Evolutionary conservation across 2,113 vertebrate genomes (phyloP).

Genomic region (Labrus mixtus): DNA sequence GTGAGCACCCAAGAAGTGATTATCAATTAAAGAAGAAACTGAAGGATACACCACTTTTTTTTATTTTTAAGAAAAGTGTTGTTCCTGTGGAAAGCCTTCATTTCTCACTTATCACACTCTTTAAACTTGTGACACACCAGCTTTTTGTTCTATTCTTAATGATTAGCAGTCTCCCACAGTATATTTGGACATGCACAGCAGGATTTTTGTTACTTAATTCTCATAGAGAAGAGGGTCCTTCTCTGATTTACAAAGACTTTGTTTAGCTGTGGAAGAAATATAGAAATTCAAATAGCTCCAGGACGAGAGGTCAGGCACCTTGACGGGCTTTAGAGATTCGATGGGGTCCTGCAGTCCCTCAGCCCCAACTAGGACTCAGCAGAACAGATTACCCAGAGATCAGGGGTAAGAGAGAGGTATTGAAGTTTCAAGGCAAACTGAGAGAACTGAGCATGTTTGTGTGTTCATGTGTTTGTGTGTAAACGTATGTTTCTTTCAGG

Average conservation of each 20-base stretch:
- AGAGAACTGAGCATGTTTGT: slow-evolving; percentile 30
- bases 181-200: slow-evolving; percentile 21
- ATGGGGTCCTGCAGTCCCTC: slow-evolving; percentile 51
- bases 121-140: slow-evolving; percentile 28
- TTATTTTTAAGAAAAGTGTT: slow-evolving; percentile 4
- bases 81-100: slow-evolving; percentile 22
- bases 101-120: slow-evolving; percentile 35
- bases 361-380: slow-evolving; percentile 12
- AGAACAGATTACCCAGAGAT: slow-evolving; percentile 46
- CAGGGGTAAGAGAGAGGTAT: slow-evolving; percentile 49
- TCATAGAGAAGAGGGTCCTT: not conserved
- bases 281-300: slow-evolving; percentile 17
- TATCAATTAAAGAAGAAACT: slow-evolving; percentile 35
- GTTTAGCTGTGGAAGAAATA: slow-evolving; percentile 1
- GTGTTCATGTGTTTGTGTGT: slow-evolving; percentile 13
- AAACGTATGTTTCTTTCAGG: slow-evolving; percentile 43
- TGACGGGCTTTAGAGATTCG: slow-evolving; percentile 57
- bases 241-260: not conserved
- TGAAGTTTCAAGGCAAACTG: not conserved
- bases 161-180: not conserved
- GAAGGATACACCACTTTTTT: slow-evolving; percentile 1
- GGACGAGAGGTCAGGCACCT: slow-evolving; percentile 10
- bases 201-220: slow-evolving; percentile 36
- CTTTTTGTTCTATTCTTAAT: not conserved
- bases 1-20: slow-evolving; percentile 30